Evolutionary conservation across 2,113 vertebrate genomes (phyloP).

Genomic region (Drymodes brunneopygia): DNA sequence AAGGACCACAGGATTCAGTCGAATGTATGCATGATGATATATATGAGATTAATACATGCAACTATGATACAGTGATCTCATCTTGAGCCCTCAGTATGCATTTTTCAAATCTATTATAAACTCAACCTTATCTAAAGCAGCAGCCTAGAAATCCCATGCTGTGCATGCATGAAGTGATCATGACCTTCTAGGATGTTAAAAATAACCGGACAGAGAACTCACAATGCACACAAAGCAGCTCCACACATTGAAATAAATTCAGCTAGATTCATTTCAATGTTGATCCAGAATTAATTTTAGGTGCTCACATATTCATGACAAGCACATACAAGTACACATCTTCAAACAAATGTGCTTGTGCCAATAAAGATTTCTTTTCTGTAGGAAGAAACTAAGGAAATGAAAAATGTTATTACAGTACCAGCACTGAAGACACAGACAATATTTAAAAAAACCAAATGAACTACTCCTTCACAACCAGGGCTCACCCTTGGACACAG

Average conservation of each 20-base stretch:
- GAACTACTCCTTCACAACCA: background rate
- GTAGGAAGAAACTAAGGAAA: background rate
- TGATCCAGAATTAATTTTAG: constrained; percentile 10
- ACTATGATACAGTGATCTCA: background rate
- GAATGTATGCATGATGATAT: background rate
- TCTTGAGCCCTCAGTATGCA: background rate
- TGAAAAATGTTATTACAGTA: background rate
- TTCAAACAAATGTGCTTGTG: background rate
- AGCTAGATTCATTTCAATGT: constrained; percentile 46
- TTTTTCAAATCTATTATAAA: background rate
- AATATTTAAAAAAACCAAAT: background rate
- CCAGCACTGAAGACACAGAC: background rate
- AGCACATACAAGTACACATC: background rate
- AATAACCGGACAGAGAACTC: background rate
- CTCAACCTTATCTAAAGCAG: background rate
- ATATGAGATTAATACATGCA: background rate
- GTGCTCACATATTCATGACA: background rate
- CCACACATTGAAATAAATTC: constrained; percentile 41
- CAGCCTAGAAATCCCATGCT: background rate
- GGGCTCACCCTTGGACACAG: background rate
- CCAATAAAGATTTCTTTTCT: background rate
- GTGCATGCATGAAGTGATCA: background rate
- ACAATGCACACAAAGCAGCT: constrained; percentile 15
- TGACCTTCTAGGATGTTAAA: background rate
- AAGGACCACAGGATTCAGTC: background rate